Evolutionary conservation across 2,113 vertebrate genomes (phyloP).

Genomic region (Mus pahari): DNA sequence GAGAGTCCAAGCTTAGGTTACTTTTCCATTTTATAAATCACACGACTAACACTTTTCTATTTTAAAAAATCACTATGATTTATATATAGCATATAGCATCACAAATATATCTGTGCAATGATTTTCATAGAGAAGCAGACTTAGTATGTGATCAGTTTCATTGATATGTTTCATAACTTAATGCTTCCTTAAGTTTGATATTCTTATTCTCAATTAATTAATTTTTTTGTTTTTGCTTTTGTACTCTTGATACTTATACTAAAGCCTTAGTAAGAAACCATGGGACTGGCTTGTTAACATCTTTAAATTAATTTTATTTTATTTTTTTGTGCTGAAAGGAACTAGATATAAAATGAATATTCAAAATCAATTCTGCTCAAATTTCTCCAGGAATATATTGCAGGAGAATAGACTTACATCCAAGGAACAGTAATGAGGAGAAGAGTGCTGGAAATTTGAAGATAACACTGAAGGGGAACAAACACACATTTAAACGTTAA

Average conservation of each 20-base stretch:
- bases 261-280: neutral
- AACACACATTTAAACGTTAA: slow-evolving; percentile 30
- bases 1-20: neutral
- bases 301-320: neutral
- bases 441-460: slow-evolving; percentile 61
- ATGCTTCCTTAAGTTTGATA: neutral
- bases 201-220: neutral
- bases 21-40: neutral
- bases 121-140: neutral
- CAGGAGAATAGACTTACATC: slow-evolving; percentile 30
- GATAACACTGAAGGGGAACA: slow-evolving; percentile 59
- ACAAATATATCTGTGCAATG: neutral
- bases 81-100: neutral
- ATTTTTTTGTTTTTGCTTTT: no score
- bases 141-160: neutral
- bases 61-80: neutral
- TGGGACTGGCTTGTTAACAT: neutral
- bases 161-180: neutral
- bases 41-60: neutral
- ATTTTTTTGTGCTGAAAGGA: slow-evolving; percentile 3
- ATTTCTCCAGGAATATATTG: neutral
- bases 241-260: neutral
- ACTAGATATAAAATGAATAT: neutral
- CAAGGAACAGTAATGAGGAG: slow-evolving; percentile 41
- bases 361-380: neutral